phyloP scores from a whole-genome alignment of 1,140 invertebrate genomes.

The Meloidogyne floridensis region DNA sequence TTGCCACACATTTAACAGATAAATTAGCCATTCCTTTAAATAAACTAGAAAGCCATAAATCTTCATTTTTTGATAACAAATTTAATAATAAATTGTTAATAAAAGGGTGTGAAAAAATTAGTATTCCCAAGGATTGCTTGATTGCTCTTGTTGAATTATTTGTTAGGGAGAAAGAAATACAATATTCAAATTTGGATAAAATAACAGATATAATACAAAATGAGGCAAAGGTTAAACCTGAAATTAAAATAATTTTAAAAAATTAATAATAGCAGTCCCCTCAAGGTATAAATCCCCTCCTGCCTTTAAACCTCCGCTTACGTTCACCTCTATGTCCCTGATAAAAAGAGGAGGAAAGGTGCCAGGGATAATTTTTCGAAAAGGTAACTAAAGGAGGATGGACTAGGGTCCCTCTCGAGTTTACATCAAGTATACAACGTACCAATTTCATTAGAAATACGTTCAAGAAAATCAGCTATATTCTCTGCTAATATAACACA shows the following conservation, averaged over 20 bases:
- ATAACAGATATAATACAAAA: not conserved
- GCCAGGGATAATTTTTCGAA: no score
- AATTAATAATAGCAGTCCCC: no score
- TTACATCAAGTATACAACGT: no score
- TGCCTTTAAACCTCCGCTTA: no score
- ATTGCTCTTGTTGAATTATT: not conserved
- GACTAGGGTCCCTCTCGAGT: no score
- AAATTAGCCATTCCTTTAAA: slow-evolving; percentile 12
- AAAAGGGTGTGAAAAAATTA: not conserved
- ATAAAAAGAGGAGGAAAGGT: no score
- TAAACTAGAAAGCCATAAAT: not conserved
- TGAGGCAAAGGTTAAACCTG: not conserved
- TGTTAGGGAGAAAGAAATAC: slow-evolving; percentile 7
- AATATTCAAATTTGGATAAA: not conserved
- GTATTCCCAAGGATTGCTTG: slow-evolving; percentile 15
- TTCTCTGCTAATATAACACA: not conserved
- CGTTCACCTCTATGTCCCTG: no score
- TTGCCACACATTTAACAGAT: slow-evolving; percentile 20
- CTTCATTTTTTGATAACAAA: not conserved
- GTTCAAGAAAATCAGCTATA: slow-evolving; percentile 4
- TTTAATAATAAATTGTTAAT: not conserved
- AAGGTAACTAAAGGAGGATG: no score
- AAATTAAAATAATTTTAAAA: not conserved
- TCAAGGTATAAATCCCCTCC: no score
- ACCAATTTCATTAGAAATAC: not conserved